Evolutionary conservation across 2,113 vertebrate genomes (phyloP), one percentile per base, ranked within the genome.

Genomic region (Entomyzon cyanotis): DNA sequence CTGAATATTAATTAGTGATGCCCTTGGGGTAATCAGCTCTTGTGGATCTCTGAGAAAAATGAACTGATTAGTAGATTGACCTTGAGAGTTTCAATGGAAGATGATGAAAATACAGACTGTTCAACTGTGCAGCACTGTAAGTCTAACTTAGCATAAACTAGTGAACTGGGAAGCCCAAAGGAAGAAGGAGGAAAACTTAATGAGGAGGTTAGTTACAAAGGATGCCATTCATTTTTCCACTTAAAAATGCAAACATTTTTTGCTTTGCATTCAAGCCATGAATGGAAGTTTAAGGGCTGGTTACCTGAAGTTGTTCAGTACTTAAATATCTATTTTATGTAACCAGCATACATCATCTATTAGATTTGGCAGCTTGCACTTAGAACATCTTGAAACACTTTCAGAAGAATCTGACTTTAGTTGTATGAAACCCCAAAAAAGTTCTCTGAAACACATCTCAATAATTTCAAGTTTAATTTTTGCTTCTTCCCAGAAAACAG

Each of bases 1-100:
- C 52, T 95, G 88, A 94, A 86, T 97, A 93, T 96, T 96, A 96
- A 96, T 94, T 93, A 96, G 86, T 58, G 83, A 84, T 96, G 93
- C 88, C 92, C 93, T 94, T 93, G 68, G 92, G 93, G 83, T 95
- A 95, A 94, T 96, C 93, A 95, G 5, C 76, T 90, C 80, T 86
- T 89, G 68, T 90, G 88, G 58, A 93, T 93, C 76, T 92, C 86
- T 64, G 83, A 90, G 90, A 92, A 96, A 93, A 97, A 96, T 81
- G 88, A 95, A 94, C 85, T 97, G 92, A 96, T 97, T 96, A 96
- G 82, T 81, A 87, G 92, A 71, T 94, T 96, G 95, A 96, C 96
- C 94, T 96, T 97, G 95, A 93, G 64, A 88, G 60, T 88, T 95
- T 71, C 47, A 41, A 52, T 68, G 73, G 76, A 92, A 75, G 69